These are phyloP conservation scores for Spodoptera littoralis DNA, from an alignment of 2,888 invertebrate genomes.

Conservation along the genomic window DNA sequence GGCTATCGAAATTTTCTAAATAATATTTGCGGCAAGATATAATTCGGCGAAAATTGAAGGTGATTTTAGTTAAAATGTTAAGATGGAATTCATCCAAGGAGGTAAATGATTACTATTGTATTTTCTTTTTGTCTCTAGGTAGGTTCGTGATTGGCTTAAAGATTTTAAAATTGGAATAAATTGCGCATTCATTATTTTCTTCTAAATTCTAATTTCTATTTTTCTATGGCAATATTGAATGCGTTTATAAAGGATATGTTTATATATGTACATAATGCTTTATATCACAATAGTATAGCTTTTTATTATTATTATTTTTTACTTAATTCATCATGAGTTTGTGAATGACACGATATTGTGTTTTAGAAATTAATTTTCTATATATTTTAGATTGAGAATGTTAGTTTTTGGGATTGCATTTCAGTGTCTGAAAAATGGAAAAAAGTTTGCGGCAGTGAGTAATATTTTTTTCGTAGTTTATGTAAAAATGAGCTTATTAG, in stretches of 20 bases:
- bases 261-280: slow-evolving; percentile 51
- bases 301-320: slow-evolving; percentile 44
- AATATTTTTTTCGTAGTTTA: slow-evolving; percentile 75
- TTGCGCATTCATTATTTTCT: slow-evolving; percentile 13
- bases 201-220: slow-evolving; percentile 17
- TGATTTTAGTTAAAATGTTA: slow-evolving; percentile 13
- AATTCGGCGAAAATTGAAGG: slow-evolving; percentile 19
- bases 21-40: slow-evolving; percentile 28
- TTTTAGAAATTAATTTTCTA: slow-evolving; percentile 50
- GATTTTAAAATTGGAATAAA: slow-evolving; percentile 1
- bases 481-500: slow-evolving; percentile 72
- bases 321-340: slow-evolving; percentile 40
- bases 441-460: slow-evolving; percentile 88
- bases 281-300: slow-evolving; percentile 44
- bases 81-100: slow-evolving; percentile 24
- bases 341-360: slow-evolving; percentile 32
- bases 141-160: slow-evolving; percentile 27
- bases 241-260: slow-evolving; percentile 26
- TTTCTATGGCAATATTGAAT: slow-evolving; percentile 31
- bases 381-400: slow-evolving; percentile 76
- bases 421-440: slow-evolving; percentile 88
- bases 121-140: slow-evolving; percentile 23
- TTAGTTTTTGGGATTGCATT: slow-evolving; percentile 86
- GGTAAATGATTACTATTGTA: slow-evolving; percentile 34
- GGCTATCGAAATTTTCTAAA: slow-evolving; percentile 29